Evolutionary conservation across 2,888 invertebrate genomes (phyloP), one percentile per base, ranked within the genome.

Genomic region (Drosophila engyochracea): DNA sequence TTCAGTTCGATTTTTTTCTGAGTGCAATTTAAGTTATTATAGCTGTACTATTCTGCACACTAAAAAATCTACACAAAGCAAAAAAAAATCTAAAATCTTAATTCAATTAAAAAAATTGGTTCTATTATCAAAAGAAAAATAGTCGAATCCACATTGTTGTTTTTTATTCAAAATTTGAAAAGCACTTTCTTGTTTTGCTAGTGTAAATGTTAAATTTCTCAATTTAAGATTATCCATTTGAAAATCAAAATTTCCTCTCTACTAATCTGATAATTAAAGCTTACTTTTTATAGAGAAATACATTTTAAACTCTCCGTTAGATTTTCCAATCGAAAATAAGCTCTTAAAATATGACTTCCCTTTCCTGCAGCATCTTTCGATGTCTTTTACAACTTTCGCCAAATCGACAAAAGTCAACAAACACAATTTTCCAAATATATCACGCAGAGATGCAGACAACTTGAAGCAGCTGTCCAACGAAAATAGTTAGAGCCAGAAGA

Each of bases 351-450:
- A 51, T 49, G 33, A 52, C 65, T 75, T 75, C 76, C 75, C 53
- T 54, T 75, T 76, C 65, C 69, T 59, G 60, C 12, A 59, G 71
- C 64, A 49, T 66, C 55, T 57, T 28, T 16, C 28, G 53, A 39
- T 47, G 12, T 58, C n/a, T 47, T 61, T 57, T 44, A 33, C 60
- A 82, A 89, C 89, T 88, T 85, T 85, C 89, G 82, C 84, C 82
- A 55, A 83, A 79, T 68, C 66, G 58, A 65, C 70, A 69, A 65
- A 35, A 71, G 70, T 70, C 79, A 75, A 71, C 77, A 85, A 80
- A 51, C 74, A 74, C 67, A 61, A 70, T 88, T 82, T 77, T 72
- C 66, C 69, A 60, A 70, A 52, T 39, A 54, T 44, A 74, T 75
- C 74, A 82, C 74, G 60, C 62, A 63, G 76, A 68, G 25, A 35